Evolutionary conservation across 2,797 vertebrate genomes (phyloP), one percentile per base, ranked within the genome.

Genomic region (Acrossocheilus wenchowensis): DNA sequence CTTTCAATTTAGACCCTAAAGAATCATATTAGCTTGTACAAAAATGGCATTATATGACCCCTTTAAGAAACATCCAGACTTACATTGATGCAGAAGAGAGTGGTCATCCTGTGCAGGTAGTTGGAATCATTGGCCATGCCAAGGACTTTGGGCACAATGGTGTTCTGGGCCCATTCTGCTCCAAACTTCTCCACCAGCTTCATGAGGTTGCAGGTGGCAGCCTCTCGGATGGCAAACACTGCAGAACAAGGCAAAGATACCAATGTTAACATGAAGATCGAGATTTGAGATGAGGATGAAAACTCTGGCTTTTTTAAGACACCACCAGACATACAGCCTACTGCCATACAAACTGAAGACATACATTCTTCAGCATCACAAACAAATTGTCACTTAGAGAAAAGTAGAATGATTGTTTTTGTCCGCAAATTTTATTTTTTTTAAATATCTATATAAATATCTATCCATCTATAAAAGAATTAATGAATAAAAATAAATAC

Each of bases 31-130:
- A n/a, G n/a, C n/a, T n/a, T n/a, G n/a, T n/a, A n/a, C n/a, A n/a
- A n/a, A n/a, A n/a, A n/a, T n/a, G n/a, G n/a, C n/a, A n/a, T n/a
- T n/a, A n/a, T n/a, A n/a, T n/a, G n/a, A n/a, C n/a, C n/a, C n/a
- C n/a, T n/a, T n/a, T n/a, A 26, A 26, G 26, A 26, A 26, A 26
- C 10, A 52, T 45, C 23, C 36, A 17, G 88, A 95, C 97, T 96
- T 92, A 98, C 97, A 50, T 98, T 98, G 90, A 98, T 97, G 92
- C 97, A 98, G 94, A 98, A 98, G 5, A 98, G 95, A 26, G 97
- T 98, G 71, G 97, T 98, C 97, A 98, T 98, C 91, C 97, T 96
- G 92, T 98, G 97, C 86, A 98, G 95, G 92, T 98, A 98, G 91
- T 98, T 98, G 86, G 97, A 96, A 91, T 98, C 97, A 7, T 96